Percentiles rank a stretch among this genome's conserved stretches.
Conservation (phyloP, 2,113 vertebrate species). For the Mobula hypostoma region DNA sequence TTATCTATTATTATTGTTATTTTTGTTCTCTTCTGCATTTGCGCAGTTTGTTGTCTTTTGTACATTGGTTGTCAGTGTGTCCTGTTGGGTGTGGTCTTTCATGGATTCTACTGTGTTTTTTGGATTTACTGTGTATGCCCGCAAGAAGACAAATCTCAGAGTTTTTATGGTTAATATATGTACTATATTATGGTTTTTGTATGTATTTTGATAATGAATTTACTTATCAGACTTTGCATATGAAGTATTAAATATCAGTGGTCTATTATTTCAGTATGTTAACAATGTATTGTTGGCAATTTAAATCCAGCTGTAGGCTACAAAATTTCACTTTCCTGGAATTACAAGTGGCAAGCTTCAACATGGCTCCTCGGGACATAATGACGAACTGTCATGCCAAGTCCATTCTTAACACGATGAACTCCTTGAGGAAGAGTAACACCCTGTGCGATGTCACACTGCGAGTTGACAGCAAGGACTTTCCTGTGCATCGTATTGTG, state of each 20-base stretch:
- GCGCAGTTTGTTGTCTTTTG: too few relatives aligned
- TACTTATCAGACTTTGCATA: not conserved
- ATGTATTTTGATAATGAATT: too few relatives aligned
- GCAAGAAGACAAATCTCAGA: too few relatives aligned
- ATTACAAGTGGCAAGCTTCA: conserved; percentile 40
- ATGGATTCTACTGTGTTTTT: too few relatives aligned
- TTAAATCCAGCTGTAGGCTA: conserved; percentile 5
- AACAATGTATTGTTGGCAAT: not conserved
- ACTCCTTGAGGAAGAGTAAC: conserved; percentile 89
- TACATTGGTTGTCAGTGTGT: too few relatives aligned
- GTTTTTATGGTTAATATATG: too few relatives aligned
- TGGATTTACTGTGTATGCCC: too few relatives aligned
- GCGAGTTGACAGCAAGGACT: conserved; percentile 86
- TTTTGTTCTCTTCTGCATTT: too few relatives aligned
- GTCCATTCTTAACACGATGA: conserved; percentile 97
- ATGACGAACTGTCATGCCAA: conserved; percentile 98
- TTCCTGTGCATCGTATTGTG: conserved; percentile 92
- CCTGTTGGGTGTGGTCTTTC: too few relatives aligned
- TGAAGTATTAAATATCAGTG: not conserved
- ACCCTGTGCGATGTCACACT: conserved; percentile 95
- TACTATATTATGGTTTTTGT: too few relatives aligned
- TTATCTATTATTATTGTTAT: too few relatives aligned
- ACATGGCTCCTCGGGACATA: conserved; percentile 96
- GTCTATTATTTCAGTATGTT: not conserved
- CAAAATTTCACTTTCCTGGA: not conserved